phyloP scores from a whole-genome alignment of 2,797 vertebrate genomes.

The Erpetoichthys calabaricus region DNA sequence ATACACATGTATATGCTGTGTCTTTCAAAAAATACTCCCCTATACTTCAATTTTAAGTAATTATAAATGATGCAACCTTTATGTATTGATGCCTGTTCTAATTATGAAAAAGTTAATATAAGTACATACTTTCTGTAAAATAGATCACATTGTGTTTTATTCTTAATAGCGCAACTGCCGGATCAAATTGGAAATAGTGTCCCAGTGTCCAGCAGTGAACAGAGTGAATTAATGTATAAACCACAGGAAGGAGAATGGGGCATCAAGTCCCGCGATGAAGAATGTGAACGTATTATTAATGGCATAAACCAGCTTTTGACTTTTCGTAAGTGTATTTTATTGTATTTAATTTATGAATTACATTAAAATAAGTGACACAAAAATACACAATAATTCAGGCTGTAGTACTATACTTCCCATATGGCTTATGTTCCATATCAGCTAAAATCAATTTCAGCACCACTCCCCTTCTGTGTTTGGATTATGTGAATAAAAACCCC shows the following conservation, averaged over 20 bases:
- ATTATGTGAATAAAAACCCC: too few species aligned
- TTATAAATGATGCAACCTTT: too few species aligned
- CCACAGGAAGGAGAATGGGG: slow-evolving; percentile 84
- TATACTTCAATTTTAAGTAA: too few species aligned
- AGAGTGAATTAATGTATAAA: slow-evolving; percentile 79
- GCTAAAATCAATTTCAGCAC: not conserved
- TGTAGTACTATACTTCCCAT: not conserved
- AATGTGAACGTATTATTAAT: slow-evolving; percentile 69
- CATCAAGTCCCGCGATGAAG: slow-evolving; percentile 58
- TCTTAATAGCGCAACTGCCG: slow-evolving; percentile 59
- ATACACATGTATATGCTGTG: too few species aligned
- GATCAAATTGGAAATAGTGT: slow-evolving; percentile 72
- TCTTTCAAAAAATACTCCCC: too few species aligned
- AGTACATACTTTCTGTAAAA: too few species aligned
- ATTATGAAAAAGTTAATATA: too few species aligned
- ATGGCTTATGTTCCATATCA: not conserved
- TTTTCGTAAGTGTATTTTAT: slow-evolving; percentile 49
- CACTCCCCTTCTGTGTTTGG: too few species aligned
- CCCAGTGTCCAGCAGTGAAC: slow-evolving; percentile 73
- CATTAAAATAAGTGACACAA: not conserved
- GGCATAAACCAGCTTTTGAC: slow-evolving; percentile 78
- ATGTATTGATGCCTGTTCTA: too few species aligned
- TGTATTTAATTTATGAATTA: not conserved
- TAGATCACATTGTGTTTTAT: too few species aligned
- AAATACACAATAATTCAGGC: not conserved